These are phyloP conservation scores for Corticium candelabrum DNA, from an alignment of 37 sponge, comb jelly and placozoan species.

Conservation along the genomic window DNA sequence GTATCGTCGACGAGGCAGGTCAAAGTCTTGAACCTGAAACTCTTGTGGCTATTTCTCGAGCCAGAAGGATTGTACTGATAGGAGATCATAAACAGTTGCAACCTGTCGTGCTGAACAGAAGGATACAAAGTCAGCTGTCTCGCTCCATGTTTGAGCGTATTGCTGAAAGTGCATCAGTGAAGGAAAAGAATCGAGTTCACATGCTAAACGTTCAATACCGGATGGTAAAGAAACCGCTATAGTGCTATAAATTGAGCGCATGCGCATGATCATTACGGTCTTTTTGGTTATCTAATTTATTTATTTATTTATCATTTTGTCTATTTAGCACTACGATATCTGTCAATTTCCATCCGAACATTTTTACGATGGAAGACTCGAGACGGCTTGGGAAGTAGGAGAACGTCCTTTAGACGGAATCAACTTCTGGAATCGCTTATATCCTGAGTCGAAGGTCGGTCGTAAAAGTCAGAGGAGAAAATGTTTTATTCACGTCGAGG, in stretches of 20 bases:
- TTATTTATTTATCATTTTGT: background rate
- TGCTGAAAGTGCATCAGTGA: too few species aligned
- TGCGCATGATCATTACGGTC: too few species aligned
- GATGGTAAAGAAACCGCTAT: too few species aligned
- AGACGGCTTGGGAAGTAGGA: background rate
- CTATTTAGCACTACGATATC: background rate
- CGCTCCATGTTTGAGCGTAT: background rate
- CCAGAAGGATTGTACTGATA: background rate
- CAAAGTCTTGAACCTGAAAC: background rate
- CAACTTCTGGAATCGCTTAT: background rate
- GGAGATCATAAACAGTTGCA: background rate
- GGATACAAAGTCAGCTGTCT: background rate
- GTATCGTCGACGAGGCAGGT: conserved; percentile 1
- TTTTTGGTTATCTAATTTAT: too few species aligned
- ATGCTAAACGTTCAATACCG: background rate
- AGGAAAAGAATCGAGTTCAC: background rate
- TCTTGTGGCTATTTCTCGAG: background rate
- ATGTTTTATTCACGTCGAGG: background rate
- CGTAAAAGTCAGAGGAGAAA: background rate
- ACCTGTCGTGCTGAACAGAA: background rate
- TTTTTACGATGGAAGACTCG: background rate
- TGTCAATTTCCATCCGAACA: background rate
- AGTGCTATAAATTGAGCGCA: too few species aligned
- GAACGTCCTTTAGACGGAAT: background rate
- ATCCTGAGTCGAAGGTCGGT: too few species aligned